A percentile compares a stretch with the other conserved stretches of the same genome.
phyloP scores from a whole-genome alignment of 2,888 invertebrate genomes.

The Hetaerina titia region DNA sequence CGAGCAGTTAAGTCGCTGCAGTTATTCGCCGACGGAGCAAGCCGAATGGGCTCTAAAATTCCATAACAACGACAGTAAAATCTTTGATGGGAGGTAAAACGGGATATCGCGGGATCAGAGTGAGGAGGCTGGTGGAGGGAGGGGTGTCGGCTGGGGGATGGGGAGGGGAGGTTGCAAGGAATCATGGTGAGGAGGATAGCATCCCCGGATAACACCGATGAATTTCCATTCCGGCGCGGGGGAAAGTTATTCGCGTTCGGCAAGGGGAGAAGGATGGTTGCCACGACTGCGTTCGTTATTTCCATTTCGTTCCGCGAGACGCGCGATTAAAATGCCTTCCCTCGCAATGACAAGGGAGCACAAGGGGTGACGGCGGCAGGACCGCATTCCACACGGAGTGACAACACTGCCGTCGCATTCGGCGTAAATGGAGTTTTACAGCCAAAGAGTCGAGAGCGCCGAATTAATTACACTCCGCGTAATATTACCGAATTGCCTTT shows the following conservation, averaged over 20 bases:
- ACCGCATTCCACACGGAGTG: background rate
- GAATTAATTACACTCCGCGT: background rate
- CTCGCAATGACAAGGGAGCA: background rate
- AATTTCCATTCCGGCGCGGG: conserved; percentile 29
- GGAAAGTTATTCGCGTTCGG: conserved; percentile 44
- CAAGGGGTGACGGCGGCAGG: background rate
- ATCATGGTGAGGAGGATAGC: background rate
- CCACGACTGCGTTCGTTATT: background rate
- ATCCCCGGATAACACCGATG: background rate
- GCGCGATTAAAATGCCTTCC: background rate
- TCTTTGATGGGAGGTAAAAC: conserved; percentile 54
- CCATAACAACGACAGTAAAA: conserved; percentile 66
- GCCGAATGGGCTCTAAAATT: conserved; percentile 62
- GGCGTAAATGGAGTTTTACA: background rate
- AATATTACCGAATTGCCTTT: background rate
- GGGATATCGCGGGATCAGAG: conserved; percentile 43
- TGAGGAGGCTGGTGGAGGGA: conserved; percentile 16
- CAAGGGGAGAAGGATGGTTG: conserved; percentile 30
- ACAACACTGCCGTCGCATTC: background rate
- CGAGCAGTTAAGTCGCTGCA: conserved; percentile 46
- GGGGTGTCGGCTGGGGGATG: conserved; percentile 1
- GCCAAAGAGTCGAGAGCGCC: background rate
- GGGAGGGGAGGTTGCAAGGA: background rate
- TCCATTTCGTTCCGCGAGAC: background rate
- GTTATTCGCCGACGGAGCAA: conserved; percentile 60